Conservation (phyloP, 2,888 invertebrate genomes). For the Morinoia aosen region DNA sequence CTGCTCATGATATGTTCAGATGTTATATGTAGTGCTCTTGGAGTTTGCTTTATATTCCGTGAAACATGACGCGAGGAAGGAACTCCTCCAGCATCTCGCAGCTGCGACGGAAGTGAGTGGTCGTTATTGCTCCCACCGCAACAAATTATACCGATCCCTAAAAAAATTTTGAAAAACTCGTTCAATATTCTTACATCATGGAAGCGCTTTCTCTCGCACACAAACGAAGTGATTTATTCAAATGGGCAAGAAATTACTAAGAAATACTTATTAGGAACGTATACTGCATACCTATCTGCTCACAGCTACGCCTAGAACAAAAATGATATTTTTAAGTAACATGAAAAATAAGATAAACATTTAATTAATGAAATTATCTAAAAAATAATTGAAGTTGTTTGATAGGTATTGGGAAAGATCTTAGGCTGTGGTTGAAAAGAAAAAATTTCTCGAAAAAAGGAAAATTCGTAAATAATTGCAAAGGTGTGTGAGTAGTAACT, state of each 20-base stretch:
- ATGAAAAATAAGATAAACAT: too few relatives aligned
- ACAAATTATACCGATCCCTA: not conserved
- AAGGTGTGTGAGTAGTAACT: too few relatives aligned
- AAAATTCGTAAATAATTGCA: too few relatives aligned
- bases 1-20: not conserved
- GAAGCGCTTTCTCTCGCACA: not conserved
- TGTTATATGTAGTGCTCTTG: not conserved
- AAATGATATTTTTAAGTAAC: too few relatives aligned
- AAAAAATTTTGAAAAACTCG: not conserved
- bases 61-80: not conserved
- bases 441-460: too few relatives aligned
- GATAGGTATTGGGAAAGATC: too few relatives aligned
- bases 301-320: too few relatives aligned
- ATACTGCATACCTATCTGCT: too few relatives aligned
- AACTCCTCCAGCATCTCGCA: not conserved
- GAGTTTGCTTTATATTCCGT: not conserved
- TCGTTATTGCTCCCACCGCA: conserved; percentile 15
- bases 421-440: too few relatives aligned
- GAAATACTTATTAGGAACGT: too few relatives aligned
- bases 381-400: too few relatives aligned
- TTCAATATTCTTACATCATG: not conserved
- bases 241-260: not conserved
- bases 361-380: too few relatives aligned
- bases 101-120: conserved; percentile 5
- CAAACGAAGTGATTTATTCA: not conserved